Evolutionary conservation across 2,888 invertebrate species (phyloP).

Genomic region (Dugesia japonica): DNA sequence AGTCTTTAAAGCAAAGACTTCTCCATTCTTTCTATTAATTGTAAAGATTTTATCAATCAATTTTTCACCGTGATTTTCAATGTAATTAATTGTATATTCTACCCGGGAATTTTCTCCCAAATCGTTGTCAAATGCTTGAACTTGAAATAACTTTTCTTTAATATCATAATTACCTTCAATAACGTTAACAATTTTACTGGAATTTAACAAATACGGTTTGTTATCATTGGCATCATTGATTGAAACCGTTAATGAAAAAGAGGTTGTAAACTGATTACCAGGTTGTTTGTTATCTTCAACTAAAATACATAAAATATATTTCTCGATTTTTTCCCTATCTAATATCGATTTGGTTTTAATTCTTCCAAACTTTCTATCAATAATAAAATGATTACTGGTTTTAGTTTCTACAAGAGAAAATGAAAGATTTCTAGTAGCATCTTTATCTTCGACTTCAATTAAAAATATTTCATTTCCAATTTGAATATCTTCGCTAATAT

Average conservation of each 20-base stretch:
- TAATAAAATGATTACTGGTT: neutral
- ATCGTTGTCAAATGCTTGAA: slow-evolving; percentile 22
- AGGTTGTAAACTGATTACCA: slow-evolving; percentile 4
- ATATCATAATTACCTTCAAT: neutral
- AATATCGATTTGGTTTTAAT: slow-evolving; percentile 3
- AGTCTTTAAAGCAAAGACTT: neutral
- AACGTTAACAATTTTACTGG: neutral
- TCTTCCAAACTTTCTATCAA: slow-evolving; percentile 20
- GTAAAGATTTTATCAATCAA: slow-evolving; percentile 7
- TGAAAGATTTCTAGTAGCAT: slow-evolving; percentile 23
- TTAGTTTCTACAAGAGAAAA: neutral
- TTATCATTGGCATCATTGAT: slow-evolving; percentile 28
- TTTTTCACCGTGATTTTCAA: neutral
- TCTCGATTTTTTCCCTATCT: slow-evolving; percentile 28
- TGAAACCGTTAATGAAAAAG: neutral
- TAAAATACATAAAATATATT: neutral
- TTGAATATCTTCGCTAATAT: slow-evolving; percentile 20
- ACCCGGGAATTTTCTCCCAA: slow-evolving; percentile 10
- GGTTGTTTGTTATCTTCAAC: slow-evolving; percentile 1
- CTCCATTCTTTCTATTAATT: slow-evolving; percentile 17
- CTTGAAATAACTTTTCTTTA: slow-evolving; percentile 15
- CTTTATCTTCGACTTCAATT: slow-evolving; percentile 17
- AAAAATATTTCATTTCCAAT: neutral
- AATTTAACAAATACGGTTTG: slow-evolving; percentile 21
- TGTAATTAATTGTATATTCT: neutral